Conservation (phyloP, 2,797 vertebrate species). For the Rhinoraja longicauda region DNA sequence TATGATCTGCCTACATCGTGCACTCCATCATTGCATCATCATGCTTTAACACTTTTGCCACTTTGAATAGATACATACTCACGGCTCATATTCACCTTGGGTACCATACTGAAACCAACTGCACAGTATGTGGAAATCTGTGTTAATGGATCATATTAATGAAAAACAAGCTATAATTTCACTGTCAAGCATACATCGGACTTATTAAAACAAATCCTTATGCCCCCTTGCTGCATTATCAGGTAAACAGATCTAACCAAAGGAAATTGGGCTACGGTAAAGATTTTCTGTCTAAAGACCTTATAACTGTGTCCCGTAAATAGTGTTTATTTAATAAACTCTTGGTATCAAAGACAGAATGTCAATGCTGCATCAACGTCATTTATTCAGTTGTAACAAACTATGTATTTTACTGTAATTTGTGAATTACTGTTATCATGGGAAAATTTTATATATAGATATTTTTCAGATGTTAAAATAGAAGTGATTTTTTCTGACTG, state of each 20-base stretch:
- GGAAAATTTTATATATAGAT: background rate
- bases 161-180: background rate
- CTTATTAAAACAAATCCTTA: background rate
- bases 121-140: background rate
- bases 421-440: constrained; percentile 7
- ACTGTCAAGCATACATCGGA: background rate
- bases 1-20: too few relatives aligned
- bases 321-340: background rate
- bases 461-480: background rate
- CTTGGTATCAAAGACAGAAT: background rate
- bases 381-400: background rate
- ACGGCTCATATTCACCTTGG: too few relatives aligned
- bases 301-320: background rate
- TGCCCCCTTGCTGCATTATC: background rate
- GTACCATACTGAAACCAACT: too few relatives aligned
- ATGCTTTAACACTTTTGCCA: too few relatives aligned
- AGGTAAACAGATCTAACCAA: background rate
- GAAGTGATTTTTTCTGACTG: background rate
- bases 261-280: background rate
- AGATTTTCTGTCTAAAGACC: background rate
- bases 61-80: too few relatives aligned
- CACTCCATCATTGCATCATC: too few relatives aligned
- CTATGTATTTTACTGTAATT: background rate
- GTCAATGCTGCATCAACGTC: background rate
- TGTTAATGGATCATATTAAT: background rate